phyloP scores from a whole-genome alignment of 2,113 vertebrate genomes.

The Sardina pilchardus region DNA sequence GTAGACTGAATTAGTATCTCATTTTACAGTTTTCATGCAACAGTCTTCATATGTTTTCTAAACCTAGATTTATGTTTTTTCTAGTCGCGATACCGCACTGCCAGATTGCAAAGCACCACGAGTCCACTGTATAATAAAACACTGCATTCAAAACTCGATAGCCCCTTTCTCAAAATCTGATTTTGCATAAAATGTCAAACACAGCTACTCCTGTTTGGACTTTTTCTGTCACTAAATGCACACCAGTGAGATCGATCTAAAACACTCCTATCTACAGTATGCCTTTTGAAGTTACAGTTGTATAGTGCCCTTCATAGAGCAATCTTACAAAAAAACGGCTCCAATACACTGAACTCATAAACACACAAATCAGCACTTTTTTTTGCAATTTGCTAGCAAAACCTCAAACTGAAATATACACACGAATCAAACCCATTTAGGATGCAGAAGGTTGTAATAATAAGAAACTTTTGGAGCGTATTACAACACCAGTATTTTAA shows the following conservation, averaged over 20 bases:
- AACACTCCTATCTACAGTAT: not conserved
- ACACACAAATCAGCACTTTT: too few species aligned
- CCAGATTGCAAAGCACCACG: not conserved
- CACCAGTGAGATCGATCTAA: not conserved
- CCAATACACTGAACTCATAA: too few species aligned
- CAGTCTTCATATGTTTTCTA: too few species aligned
- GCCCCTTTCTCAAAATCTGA: not conserved
- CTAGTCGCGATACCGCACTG: not conserved
- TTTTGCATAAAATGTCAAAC: not conserved
- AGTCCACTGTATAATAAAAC: not conserved
- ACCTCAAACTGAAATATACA: too few species aligned
- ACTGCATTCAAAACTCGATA: not conserved
- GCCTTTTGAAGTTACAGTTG: not conserved
- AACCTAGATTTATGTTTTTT: not conserved
- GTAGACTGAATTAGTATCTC: not conserved
- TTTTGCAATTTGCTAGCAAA: too few species aligned
- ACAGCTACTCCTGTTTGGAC: not conserved
- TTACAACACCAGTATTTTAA: too few species aligned
- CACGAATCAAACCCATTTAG: too few species aligned
- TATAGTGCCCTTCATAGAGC: not conserved
- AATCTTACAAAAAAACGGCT: not conserved
- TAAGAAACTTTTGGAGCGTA: too few species aligned
- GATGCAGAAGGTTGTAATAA: too few species aligned
- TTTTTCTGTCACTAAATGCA: not conserved
- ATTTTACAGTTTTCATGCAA: not conserved